Evolutionary conservation across 2,888 invertebrate species (phyloP), one percentile per base, ranked within the genome.

Genomic region (Pterostichus madidus): DNA sequence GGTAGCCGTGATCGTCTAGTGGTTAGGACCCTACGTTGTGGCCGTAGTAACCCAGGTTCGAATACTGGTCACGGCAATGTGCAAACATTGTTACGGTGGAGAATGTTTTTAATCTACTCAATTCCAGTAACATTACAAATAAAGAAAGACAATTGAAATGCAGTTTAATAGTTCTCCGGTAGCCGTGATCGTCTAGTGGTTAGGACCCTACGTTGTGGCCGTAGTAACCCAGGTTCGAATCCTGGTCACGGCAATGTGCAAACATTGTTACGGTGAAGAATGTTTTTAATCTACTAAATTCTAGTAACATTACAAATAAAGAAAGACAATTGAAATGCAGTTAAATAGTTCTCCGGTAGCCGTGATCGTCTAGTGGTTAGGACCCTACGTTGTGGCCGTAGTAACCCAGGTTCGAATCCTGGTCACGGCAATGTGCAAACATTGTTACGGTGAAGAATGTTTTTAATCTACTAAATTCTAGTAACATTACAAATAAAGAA

Each of bases 351-450:
- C 24, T 24, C 24, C 24, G 24, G 24, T 85, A 86, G 86, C 87
- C 87, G 87, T 87, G 87, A 86, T 87, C 87, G 86, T 86, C 87
- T 87, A 86, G 87, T 91, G 90, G 90, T 91, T 90, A 91, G 90
- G 89, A 92, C 91, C 90, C 91, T 91, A 91, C 91, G 91, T 92
- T 92, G 91, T 92, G 92, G 91, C 92, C 91, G 92, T 91, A 91
- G 91, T 91, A 92, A 92, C 91, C 92, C 91, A 91, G 92, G 92
- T 92, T 92, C 91, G 91, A 92, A 91, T 92, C 92, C 91, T 91
- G 92, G 92, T 91, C 91, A 91, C 90, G 90, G 90, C 86, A 87
- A 86, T 87, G 87, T 84, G 80, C 49, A 84, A 85, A 84, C 86
- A 86, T 86, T 86, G 86, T 86, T 24, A 24, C 24, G 24, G 24